Conservation (phyloP, 1,140 invertebrate species). For the Drosophila kepulauana region DNA sequence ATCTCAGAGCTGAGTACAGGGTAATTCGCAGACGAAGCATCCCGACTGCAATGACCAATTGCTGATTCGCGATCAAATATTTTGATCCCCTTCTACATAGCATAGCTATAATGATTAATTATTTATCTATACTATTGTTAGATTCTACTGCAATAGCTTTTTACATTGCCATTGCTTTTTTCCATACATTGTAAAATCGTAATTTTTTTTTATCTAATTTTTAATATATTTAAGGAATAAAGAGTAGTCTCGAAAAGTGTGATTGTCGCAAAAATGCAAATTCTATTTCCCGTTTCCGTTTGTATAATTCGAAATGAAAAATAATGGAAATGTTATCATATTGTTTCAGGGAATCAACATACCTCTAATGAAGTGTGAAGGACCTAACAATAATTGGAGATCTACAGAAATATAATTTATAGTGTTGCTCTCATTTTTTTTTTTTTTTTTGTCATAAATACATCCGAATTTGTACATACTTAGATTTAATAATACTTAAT, state of each 20-base stretch:
- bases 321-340: conserved; percentile 24
- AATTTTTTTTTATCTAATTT: background rate
- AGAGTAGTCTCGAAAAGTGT: conserved; percentile 17
- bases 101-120: conserved; percentile 9
- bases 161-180: conserved; percentile 16
- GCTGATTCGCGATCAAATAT: background rate
- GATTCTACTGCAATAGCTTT: conserved; percentile 6
- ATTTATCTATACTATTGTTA: conserved; percentile 4
- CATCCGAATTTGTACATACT: conserved; percentile 77
- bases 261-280: conserved; percentile 12
- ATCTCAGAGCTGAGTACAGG: conserved; percentile 1
- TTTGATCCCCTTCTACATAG: conserved; percentile 7
- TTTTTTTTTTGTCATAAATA: conserved; percentile 56
- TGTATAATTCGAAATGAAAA: conserved; percentile 16
- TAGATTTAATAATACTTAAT: conserved; percentile 73
- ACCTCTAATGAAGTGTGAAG: conserved; percentile 75
- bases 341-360: conserved; percentile 75
- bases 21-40: conserved; percentile 5
- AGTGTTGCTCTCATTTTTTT: conserved; percentile 70
- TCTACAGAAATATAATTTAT: conserved; percentile 65
- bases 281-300: background rate
- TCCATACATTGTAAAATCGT: conserved; percentile 10
- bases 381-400: conserved; percentile 74
- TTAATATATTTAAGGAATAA: conserved; percentile 4
- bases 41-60: background rate